Evolutionary conservation across 2,888 invertebrate genomes (phyloP).

Genomic region (Chromoteleia sp.): DNA sequence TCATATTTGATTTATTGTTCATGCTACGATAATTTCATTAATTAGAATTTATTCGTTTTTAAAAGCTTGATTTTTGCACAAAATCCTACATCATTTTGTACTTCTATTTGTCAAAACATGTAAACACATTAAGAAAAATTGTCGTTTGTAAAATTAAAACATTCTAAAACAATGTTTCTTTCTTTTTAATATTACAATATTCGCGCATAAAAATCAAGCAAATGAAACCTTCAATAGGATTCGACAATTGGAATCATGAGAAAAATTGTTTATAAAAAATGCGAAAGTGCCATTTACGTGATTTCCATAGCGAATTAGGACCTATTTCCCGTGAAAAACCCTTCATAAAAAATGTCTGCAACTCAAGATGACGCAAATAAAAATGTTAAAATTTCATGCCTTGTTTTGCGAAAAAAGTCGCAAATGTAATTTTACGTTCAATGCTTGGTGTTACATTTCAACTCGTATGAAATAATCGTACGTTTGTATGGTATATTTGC

Average conservation of each 20-base stretch:
- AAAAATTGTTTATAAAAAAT: constrained; percentile 18
- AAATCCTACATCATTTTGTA: too few relatives aligned
- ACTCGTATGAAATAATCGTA: constrained; percentile 22
- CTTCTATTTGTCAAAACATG: neutral
- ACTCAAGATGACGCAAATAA: constrained; percentile 30
- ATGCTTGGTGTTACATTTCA: constrained; percentile 55
- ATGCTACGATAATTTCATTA: too few relatives aligned
- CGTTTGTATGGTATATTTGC: neutral
- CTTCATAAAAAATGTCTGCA: constrained; percentile 25
- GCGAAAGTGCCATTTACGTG: constrained; percentile 1
- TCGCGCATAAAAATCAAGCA: constrained; percentile 10
- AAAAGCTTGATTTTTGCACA: too few relatives aligned
- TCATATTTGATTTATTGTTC: too few relatives aligned
- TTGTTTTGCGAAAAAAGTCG: constrained; percentile 25
- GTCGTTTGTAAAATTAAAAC: constrained; percentile 27
- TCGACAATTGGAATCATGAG: neutral
- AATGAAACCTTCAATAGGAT: constrained; percentile 2
- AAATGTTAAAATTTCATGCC: constrained; percentile 24
- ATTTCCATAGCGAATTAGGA: constrained; percentile 16
- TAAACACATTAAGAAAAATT: too few relatives aligned
- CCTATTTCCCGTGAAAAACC: constrained; percentile 36
- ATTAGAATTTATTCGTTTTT: too few relatives aligned
- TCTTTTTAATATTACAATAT: constrained; percentile 15
- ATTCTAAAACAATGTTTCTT: constrained; percentile 41
- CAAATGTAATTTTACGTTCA: constrained; percentile 25